These are phyloP conservation scores for Heterodera schachtii DNA, from an alignment of 1,140 invertebrate species.

Conservation along the genomic window DNA sequence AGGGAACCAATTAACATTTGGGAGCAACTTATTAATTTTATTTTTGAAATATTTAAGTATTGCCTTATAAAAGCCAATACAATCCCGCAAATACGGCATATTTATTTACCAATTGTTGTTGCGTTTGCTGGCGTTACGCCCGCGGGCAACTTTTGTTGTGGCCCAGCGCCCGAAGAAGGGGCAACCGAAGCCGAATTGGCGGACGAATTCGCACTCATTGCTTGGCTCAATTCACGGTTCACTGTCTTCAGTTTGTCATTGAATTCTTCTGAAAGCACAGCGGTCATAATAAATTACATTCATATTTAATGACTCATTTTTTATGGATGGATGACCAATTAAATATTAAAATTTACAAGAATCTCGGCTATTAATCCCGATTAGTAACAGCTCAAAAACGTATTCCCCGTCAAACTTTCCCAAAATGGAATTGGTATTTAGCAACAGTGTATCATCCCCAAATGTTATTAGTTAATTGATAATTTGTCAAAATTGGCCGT, in stretches of 20 bases:
- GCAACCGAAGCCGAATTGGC: neutral
- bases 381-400: too few species aligned
- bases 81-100: neutral
- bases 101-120: neutral
- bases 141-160: constrained; percentile 34
- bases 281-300: neutral
- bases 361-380: too few species aligned
- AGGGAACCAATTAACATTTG: too few species aligned
- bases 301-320: constrained; percentile 2
- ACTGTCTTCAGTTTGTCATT: constrained; percentile 47
- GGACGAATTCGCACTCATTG: neutral
- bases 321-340: neutral
- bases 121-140: constrained; percentile 21
- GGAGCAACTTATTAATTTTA: too few species aligned
- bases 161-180: neutral
- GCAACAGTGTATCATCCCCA: too few species aligned
- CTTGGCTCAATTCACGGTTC: constrained; percentile 41
- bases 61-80: neutral
- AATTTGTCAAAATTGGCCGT: too few species aligned
- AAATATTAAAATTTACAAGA: too few species aligned
- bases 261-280: constrained; percentile 42
- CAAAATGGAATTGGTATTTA: too few species aligned
- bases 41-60: neutral
- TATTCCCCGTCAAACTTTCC: too few species aligned
- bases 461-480: too few species aligned